These are phyloP conservation scores for Zelostemma sp. DNA, from an alignment of 1,140 invertebrate species.

Conservation along the genomic window DNA sequence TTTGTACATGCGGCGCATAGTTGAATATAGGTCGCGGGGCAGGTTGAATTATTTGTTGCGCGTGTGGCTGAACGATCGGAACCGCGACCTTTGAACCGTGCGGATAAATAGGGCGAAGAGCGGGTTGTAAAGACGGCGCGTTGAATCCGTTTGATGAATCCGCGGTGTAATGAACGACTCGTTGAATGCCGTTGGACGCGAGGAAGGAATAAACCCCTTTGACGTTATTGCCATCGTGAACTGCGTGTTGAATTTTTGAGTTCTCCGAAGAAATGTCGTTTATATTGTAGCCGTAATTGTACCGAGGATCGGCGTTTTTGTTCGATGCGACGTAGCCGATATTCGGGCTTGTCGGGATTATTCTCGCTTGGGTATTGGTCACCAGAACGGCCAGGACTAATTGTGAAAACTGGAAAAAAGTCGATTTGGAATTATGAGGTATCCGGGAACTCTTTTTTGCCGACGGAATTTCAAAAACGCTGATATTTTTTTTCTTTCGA, in stretches of 20 bases:
- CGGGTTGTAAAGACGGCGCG: slow-evolving; percentile 54
- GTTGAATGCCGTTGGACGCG: slow-evolving; percentile 72
- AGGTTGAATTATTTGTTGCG: neutral
- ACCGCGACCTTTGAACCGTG: neutral
- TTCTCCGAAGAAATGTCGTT: slow-evolving; percentile 69
- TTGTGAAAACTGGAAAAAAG: neutral
- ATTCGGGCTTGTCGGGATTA: neutral
- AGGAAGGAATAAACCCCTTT: slow-evolving; percentile 69
- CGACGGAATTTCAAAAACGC: neutral
- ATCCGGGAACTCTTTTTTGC: neutral
- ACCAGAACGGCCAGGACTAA: neutral
- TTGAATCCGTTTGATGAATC: slow-evolving; percentile 76
- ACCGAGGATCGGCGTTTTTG: slow-evolving; percentile 46
- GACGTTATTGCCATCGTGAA: slow-evolving; percentile 67
- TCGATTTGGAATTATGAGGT: no score
- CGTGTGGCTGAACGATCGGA: neutral
- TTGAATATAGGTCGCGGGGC: neutral
- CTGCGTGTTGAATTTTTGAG: slow-evolving; percentile 69
- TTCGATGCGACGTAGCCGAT: neutral
- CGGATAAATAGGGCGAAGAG: neutral
- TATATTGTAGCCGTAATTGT: slow-evolving; percentile 67
- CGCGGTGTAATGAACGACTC: slow-evolving; percentile 74
- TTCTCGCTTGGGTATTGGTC: neutral
- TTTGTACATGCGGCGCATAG: neutral
- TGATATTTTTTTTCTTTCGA: neutral